Percentiles rank a stretch among this genome's conserved stretches.
phyloP scores from a whole-genome alignment of 2,888 invertebrate genomes.

The Calephelis perditalis region DNA sequence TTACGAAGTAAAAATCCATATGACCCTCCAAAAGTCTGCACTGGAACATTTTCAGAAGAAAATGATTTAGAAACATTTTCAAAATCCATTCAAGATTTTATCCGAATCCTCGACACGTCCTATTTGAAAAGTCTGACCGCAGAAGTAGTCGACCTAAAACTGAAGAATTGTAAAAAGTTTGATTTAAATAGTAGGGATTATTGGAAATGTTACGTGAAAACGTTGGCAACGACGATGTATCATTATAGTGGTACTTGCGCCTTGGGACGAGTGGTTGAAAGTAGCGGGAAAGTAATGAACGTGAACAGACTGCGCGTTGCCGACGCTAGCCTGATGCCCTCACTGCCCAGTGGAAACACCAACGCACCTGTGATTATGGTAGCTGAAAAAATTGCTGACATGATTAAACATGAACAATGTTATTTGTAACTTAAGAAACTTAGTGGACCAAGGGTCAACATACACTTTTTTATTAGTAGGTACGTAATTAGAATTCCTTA shows the following conservation, averaged over 20 bases:
- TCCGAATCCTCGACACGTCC: constrained; percentile 37
- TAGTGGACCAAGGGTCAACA: neutral
- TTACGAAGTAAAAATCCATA: constrained; percentile 39
- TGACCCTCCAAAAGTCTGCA: constrained; percentile 38
- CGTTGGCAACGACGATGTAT: constrained; percentile 79
- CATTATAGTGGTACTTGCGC: constrained; percentile 84
- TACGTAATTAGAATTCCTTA: too few species aligned
- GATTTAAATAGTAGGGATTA: constrained; percentile 38
- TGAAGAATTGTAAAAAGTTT: constrained; percentile 35
- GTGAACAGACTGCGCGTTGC: constrained; percentile 36
- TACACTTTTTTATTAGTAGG: neutral
- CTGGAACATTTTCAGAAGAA: constrained; percentile 35
- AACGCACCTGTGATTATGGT: constrained; percentile 61
- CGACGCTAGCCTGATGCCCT: constrained; percentile 63
- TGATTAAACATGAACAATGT: constrained; percentile 33
- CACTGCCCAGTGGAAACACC: constrained; percentile 71
- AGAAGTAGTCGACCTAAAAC: constrained; percentile 32
- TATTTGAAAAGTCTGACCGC: constrained; percentile 37
- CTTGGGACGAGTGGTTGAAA: constrained; percentile 86
- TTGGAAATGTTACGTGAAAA: constrained; percentile 44
- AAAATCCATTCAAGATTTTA: constrained; percentile 37
- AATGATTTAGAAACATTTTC: constrained; percentile 40
- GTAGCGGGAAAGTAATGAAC: constrained; percentile 54
- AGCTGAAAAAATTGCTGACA: constrained; percentile 40
- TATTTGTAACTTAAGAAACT: neutral